Conservation (phyloP, 2,797 vertebrate species). For the Hydrocynus forskahlii region DNA sequence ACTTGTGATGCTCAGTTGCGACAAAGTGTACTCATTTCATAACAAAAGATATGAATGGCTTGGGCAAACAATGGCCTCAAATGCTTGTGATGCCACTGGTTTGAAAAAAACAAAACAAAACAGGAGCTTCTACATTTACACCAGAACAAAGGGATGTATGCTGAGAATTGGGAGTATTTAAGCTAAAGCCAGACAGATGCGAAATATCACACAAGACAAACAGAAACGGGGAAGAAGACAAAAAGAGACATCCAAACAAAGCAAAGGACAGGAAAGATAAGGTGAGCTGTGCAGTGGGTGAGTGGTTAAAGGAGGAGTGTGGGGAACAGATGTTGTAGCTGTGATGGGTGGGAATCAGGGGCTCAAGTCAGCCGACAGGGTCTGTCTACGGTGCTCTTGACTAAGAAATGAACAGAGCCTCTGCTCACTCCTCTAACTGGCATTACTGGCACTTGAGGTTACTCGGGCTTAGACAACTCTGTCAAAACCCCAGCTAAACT, state of each 20-base stretch:
- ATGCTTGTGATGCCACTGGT: conserved; percentile 20
- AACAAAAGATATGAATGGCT: conserved; percentile 25
- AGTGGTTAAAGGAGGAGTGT: conserved; percentile 44
- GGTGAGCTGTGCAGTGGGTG: conserved; percentile 28
- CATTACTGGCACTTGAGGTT: conserved; percentile 57
- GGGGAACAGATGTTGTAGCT: conserved; percentile 50
- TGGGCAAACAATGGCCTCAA: conserved; percentile 16
- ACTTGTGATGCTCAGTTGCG: conserved; percentile 36
- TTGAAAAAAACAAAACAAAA: neutral
- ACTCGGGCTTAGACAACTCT: conserved; percentile 56
- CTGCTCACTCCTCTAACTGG: conserved; percentile 53
- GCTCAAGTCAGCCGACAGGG: conserved; percentile 43
- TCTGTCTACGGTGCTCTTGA: conserved; percentile 43
- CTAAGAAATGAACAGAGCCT: conserved; percentile 32
- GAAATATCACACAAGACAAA: conserved; percentile 24
- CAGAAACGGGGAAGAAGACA: neutral
- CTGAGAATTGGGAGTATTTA: conserved; percentile 27
- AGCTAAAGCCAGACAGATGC: conserved; percentile 24
- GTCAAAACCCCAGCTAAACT: conserved; percentile 39
- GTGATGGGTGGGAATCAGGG: conserved; percentile 38
- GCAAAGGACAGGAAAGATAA: conserved; percentile 8
- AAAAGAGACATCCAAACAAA: neutral
- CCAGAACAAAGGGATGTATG: conserved; percentile 19
- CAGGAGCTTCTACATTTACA: conserved; percentile 27
- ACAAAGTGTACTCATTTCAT: conserved; percentile 27